Evolutionary conservation across 2,113 vertebrate species (phyloP), one percentile per base, ranked within the genome.

Genomic region (Anhinga anhinga): DNA sequence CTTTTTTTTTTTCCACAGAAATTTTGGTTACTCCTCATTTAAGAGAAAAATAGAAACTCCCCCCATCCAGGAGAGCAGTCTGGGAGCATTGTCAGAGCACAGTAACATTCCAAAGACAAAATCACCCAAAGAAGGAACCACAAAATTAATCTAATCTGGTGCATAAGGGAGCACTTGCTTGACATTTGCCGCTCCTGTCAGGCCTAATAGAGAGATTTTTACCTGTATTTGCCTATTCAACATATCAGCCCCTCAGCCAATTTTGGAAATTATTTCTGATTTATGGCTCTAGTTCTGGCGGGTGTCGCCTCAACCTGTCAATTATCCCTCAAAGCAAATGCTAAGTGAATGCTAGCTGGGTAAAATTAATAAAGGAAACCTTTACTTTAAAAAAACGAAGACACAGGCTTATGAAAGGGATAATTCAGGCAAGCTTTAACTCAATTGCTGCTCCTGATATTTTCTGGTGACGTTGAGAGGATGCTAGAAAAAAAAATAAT

Each of bases 251-350:
- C 96, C 90, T 98, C 97, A 98, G 97, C 98, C 98, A 98, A 96
- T 98, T 98, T 98, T 98, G 98, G 98, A 98, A 98, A 98, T 98
- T 98, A 98, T 98, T 98, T 98, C 98, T 99, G 98, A 98, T 98
- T 98, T 98, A 98, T 98, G 98, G 95, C 96, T 98, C 93, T 97
- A 94, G 97, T 98, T 98, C 97, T 90, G 88, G 97, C 13, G 22
- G 98, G 98, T 98, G 98, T 98, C 98, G 74, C 97, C 97, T 97
- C 97, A 96, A 95, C 97, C 98, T 98, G 98, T 99, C 98, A 98
- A 98, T 98, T 98, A 98, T 96, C 95, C 92, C 97, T 98, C 96
- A 98, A 98, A 98, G 98, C 97, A 98, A 99, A 98, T 98, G 98
- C 98, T 98, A 98, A 98, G 98, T 98, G 98, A 98, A 98, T 96